Evolutionary conservation across 2,113 vertebrate species (phyloP), one percentile per base, ranked within the genome.

Genomic region (Puntigrus tetrazona): DNA sequence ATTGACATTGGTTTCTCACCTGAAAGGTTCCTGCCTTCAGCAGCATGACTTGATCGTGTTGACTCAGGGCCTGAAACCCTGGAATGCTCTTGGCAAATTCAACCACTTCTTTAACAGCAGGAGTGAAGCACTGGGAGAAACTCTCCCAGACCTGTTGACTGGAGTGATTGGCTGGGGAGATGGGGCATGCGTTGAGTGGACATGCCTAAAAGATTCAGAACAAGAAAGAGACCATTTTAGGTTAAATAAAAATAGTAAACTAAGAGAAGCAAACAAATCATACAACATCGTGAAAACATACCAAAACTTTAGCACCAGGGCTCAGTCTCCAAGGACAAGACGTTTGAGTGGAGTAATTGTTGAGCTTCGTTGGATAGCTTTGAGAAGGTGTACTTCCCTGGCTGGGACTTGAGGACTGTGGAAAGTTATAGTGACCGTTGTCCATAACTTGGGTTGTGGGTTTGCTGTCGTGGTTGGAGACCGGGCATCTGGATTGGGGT

Each of bases 21-120:
- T 95, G 94, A 86, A 95, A 95, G 36, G 95, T 95, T 63, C 95
- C 95, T n/a, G 94, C 94, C 89, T 95, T 95, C 41, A 95, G 93
- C 87, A 95, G 91, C 92, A 93, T 93, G 90, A 95, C 93, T 75
- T 95, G 95, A 89, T 95, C 95, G 1, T 94, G 93, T 78, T 95
- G 95, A 89, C 93, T 92, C 29, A 95, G 94, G 63, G 89, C 90
- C 87, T 93, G 92, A 86, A 95, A 95, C 70, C 95, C 94, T 2
- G 95, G 95, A 75, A 95, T 95, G 59, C 93, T 93, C 83, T 94
- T 94, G 76, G 94, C 94, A 85, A 95, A 95, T 86, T 95, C 94
- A 14, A 95, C 95, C 77, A 95, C 95, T 83, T 95, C 94, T 72
- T 91, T 94, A 83, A 95, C 94, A 27, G 95, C 95, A 45, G 95